Base-by-base conservation (phyloP, 2,113 vertebrate genomes). In the Boleophthalmus pectinirostris region DNA sequence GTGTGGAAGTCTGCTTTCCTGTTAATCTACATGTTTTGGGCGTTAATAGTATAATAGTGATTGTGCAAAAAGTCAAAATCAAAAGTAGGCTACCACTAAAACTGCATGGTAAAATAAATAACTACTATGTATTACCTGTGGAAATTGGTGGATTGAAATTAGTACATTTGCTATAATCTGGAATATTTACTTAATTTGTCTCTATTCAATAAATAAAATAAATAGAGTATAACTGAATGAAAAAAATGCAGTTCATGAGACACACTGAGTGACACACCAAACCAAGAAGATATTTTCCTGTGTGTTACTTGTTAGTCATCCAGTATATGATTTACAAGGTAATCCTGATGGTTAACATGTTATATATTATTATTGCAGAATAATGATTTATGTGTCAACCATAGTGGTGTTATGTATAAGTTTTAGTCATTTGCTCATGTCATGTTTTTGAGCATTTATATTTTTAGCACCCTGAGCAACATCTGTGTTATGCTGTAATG, bases 11-110 rank as follows among this genome's bases (percentile, higher is more conserved):
- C 38, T 64, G 51, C 60, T 61, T 82, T 83, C 76, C 80, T 71
- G 79, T 56, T 16, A 56, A 78, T 87, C 70, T 71, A 29, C 33
- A 58, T 70, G 74, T 70, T 83, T 74, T 80, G 88, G 82, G 84
- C 69, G 74, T 75, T 77, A 73, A 47, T 56, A n/a, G 11, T 78
- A 18, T 0, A 58, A 54, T 66, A 81, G 74, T 54, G 76, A 54
- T 71, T 82, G 18, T 11, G n/a, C 12, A 33, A 2, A 63, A 21
- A 51, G 73, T 63, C 70, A 18, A 2, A 2, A 1, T 23, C 8
- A 60, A 60, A 66, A 46, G 23, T 12, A 29, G 29, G 29, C 4
- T 29, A 25, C 56, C 56, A 24, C 56, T 58, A 58, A 21, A 23
- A 24, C 33, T 29, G 43, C 10, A 45, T 24, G 60, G 43, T 29